These are phyloP conservation scores for Linepithema humile DNA, from an alignment of 1,140 invertebrate species.

Conservation along the genomic window DNA sequence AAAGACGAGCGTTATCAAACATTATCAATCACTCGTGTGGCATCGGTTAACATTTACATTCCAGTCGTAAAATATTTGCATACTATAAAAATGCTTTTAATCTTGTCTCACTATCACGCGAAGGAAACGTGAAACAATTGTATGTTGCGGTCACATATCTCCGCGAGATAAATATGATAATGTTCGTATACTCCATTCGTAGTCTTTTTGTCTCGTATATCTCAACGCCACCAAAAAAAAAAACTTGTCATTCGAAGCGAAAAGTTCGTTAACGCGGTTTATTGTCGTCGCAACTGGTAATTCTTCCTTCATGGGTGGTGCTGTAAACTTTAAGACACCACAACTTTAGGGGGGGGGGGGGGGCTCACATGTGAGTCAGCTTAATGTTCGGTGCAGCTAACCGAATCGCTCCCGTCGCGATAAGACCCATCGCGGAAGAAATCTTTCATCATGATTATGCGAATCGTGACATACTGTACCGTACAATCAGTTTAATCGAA, in stretches of 20 bases:
- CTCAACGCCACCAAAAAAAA: conserved; percentile 27
- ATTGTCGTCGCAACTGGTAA: conserved; percentile 5
- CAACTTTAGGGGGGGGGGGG: conserved; percentile 35
- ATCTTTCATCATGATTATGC: conserved; percentile 18
- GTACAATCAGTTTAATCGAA: conserved; percentile 62
- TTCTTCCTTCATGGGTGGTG: conserved; percentile 29
- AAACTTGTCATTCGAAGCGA: too few relatives aligned
- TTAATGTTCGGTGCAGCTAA: conserved; percentile 43
- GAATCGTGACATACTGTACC: conserved; percentile 1
- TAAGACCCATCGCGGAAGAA: conserved; percentile 28
- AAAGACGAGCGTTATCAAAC: background rate
- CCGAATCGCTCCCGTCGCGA: conserved; percentile 38
- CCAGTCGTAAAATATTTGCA: background rate
- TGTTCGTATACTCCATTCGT: conserved; percentile 19
- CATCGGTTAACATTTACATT: background rate
- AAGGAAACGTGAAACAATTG: background rate
- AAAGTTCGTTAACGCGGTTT: too few relatives aligned
- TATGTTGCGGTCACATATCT: conserved; percentile 18
- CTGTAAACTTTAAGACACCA: conserved; percentile 30
- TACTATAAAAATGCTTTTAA: background rate
- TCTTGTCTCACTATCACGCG: background rate
- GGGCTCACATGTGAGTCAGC: conserved; percentile 24
- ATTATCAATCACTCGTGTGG: background rate
- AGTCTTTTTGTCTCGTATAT: too few relatives aligned
- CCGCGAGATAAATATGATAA: conserved; percentile 35